Evolutionary conservation across 2,888 invertebrate genomes (phyloP).

Genomic region (Rhagonycha lutea): DNA sequence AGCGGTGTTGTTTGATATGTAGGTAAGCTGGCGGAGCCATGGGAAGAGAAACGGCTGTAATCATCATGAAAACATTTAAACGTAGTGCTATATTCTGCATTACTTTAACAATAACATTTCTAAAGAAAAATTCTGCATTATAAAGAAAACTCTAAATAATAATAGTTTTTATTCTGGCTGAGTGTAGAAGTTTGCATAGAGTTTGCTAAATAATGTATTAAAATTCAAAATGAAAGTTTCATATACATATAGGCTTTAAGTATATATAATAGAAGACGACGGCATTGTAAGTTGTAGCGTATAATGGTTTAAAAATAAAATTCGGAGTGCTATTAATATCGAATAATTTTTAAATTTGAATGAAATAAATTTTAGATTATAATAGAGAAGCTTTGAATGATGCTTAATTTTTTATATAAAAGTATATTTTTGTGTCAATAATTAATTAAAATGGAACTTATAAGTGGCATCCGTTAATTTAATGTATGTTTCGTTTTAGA

Average conservation of each 20-base stretch:
- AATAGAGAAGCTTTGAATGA: background rate
- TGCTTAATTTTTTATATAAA: constrained; percentile 2
- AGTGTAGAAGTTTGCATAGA: background rate
- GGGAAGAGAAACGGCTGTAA: background rate
- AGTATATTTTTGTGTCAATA: background rate
- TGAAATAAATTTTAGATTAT: background rate
- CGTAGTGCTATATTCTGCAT: background rate
- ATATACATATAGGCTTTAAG: background rate
- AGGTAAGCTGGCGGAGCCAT: background rate
- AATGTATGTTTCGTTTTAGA: constrained; percentile 49
- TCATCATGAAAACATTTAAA: background rate
- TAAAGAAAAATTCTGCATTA: background rate
- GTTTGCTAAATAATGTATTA: background rate
- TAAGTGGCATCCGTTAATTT: background rate
- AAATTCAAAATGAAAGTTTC: background rate
- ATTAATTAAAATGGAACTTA: constrained; percentile 1
- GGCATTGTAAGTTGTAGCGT: background rate
- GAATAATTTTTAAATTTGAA: no score
- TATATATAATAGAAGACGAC: background rate
- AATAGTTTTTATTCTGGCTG: background rate
- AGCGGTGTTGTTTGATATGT: background rate
- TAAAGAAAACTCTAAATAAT: background rate
- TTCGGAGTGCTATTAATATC: background rate
- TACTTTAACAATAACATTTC: background rate
- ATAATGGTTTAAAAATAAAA: constrained; percentile 1